A percentile compares a stretch with the other conserved stretches of the same genome.
Evolutionary conservation across 2,113 vertebrate genomes (phyloP).

Genomic region (Paedocypris sp.): DNA sequence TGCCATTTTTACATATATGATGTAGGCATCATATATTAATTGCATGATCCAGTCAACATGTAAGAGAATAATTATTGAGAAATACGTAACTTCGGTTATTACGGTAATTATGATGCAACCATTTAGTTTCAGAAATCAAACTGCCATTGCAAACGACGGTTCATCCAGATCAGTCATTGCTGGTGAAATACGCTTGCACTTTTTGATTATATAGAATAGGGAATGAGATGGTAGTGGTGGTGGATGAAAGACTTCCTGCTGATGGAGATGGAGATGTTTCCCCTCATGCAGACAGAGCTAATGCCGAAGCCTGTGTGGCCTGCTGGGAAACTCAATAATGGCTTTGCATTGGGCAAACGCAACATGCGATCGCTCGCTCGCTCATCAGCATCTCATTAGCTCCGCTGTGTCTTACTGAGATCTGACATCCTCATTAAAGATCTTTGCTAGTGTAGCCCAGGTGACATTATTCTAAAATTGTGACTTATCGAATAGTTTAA

Average conservation of each 20-base stretch:
- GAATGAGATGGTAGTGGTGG: slow-evolving; percentile 6
- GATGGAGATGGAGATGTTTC: background rate
- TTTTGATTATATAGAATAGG: slow-evolving; percentile 14
- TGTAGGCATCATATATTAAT: too few species aligned
- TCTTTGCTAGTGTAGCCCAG: background rate
- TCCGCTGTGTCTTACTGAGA: slow-evolving; percentile 19
- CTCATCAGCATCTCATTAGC: slow-evolving; percentile 25
- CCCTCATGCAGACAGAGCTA: slow-evolving; percentile 20
- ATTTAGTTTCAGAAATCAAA: too few species aligned
- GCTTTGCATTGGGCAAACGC: background rate
- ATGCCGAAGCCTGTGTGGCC: slow-evolving; percentile 13
- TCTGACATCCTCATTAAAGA: background rate
- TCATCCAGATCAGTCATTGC: slow-evolving; percentile 3
- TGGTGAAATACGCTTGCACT: background rate
- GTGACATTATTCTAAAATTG: too few species aligned
- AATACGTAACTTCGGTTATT: too few species aligned
- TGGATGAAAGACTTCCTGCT: slow-evolving; percentile 22
- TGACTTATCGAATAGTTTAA: too few species aligned
- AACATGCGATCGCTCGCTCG: background rate
- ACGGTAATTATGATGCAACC: too few species aligned
- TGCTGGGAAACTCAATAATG: slow-evolving; percentile 16
- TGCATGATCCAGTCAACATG: too few species aligned
- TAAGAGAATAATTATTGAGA: too few species aligned
- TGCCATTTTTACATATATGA: too few species aligned
- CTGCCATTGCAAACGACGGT: too few species aligned